Evolutionary conservation across 2,113 vertebrate genomes (phyloP), one percentile per base, ranked within the genome.

Genomic region (Siniperca chuatsi): DNA sequence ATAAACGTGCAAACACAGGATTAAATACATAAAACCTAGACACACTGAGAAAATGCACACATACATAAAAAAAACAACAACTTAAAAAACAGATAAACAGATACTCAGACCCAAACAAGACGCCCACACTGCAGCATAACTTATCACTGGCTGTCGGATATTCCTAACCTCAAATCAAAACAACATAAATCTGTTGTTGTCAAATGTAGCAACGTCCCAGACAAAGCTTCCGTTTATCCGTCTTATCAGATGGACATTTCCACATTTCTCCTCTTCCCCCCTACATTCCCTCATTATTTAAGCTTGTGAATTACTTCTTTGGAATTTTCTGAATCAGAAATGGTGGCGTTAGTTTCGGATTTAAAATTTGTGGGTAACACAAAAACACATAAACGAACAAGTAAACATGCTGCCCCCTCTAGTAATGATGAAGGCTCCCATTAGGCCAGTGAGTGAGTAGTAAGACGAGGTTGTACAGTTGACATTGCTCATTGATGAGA

Each of bases 131-230:
- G 46, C 61, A 40, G 23, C n/a, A 44, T 8, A 60, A 69, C 23
- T 65, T 50, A 57, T 35, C 69, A 29, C 8, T 13, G 29, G 12
- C 23, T 37, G n/a, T 33, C 2, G 7, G 44, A 75, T 52, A 60
- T 52, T 73, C 13, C 33, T 1, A 55, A 80, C 77, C 60, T 87
- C 66, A 61, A 73, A 69, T 65, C 60, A 77, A 84, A 84, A 81
- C 54, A 62, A 46, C 8, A 69, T 70, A 60, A 70, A 76, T 81
- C n/a, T 62, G 44, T 10, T 61, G 57, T 35, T 40, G 42, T 77
- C 33, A 29, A 60, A 52, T n/a, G 35, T 37, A 46, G 79, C 37
- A 50, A 60, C 25, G 12, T 48, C 48, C 40, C 29, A 74, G 8
- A 68, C 21, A 62, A 50, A 57, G 69, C 67, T 40, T 62, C n/a